Evolutionary conservation across 2,113 vertebrate genomes (phyloP).

Genomic region (human (Homo sapiens)): DNA sequence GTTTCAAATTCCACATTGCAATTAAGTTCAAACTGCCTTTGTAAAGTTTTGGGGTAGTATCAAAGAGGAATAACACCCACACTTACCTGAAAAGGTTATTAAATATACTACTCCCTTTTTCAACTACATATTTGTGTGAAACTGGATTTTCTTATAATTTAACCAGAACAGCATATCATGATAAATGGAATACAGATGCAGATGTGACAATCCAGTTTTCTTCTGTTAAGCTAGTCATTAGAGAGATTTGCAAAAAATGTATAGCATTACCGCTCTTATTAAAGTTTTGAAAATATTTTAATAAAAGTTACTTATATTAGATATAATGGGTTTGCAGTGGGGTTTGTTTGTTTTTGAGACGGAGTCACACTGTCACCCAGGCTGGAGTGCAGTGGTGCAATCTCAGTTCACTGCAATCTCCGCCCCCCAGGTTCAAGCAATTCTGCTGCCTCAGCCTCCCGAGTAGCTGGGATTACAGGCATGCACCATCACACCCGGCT

Average conservation of each 20-base stretch:
- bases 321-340: not conserved
- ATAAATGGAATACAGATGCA: not conserved
- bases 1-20: not conserved
- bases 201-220: not conserved
- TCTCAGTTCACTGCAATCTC: too few species aligned
- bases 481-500: too few species aligned
- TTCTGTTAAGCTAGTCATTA: not conserved
- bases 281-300: not conserved
- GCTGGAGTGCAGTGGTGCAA: too few species aligned
- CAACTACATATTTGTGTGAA: not conserved
- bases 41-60: slow-evolving; percentile 7
- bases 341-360: too few species aligned
- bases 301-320: not conserved
- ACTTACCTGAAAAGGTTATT: not conserved
- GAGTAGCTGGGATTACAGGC: too few species aligned
- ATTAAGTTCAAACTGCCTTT: not conserved
- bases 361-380: too few species aligned
- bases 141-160: slow-evolving; percentile 31
- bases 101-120: not conserved
- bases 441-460: too few species aligned
- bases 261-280: not conserved
- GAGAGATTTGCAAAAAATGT: not conserved
- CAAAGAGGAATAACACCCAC: not conserved
- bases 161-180: not conserved
- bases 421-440: too few species aligned